A percentile compares a stretch with the other conserved stretches of the same genome.
phyloP scores from a whole-genome alignment of 2,797 vertebrate species.

The Sebastes trivittatus region DNA sequence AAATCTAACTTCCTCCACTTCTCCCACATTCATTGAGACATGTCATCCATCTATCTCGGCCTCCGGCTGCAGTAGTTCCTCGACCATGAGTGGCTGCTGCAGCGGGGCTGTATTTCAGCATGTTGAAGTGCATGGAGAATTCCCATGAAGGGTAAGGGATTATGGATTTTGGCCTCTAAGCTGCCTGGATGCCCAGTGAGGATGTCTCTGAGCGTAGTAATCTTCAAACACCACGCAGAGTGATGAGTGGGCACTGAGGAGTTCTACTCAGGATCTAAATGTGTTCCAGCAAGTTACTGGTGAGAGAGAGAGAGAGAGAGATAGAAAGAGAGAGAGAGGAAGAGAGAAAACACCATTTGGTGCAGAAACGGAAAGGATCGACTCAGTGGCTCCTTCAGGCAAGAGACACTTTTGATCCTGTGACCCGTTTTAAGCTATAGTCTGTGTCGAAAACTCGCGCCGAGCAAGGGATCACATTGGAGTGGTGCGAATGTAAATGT shows the following conservation, averaged over 20 bases:
- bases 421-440: constrained; percentile 65
- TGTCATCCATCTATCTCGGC: constrained; percentile 76
- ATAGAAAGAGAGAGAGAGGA: not conserved
- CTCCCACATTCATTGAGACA: constrained; percentile 73
- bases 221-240: constrained; percentile 83
- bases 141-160: constrained; percentile 84
- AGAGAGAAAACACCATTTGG: constrained; percentile 51
- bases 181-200: constrained; percentile 82
- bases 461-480: constrained; percentile 47
- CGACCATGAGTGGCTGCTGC: constrained; percentile 69
- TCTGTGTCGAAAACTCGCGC: constrained; percentile 47
- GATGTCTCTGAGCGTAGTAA: constrained; percentile 83
- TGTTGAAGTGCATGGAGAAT: constrained; percentile 83
- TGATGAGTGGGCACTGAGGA: constrained; percentile 82
- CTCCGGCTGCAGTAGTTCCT: constrained; percentile 66
- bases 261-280: constrained; percentile 80
- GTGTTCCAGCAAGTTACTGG: constrained; percentile 76
- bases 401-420: constrained; percentile 70
- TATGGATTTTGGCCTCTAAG: constrained; percentile 84
- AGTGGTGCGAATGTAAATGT: constrained; percentile 67
- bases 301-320: constrained; percentile 12
- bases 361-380: constrained; percentile 64
- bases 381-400: constrained; percentile 60
- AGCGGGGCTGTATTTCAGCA: constrained; percentile 76
- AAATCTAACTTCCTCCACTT: constrained; percentile 70